Evolutionary conservation across 1,140 invertebrate genomes (phyloP).

Genomic region (Drosophila sp.): DNA sequence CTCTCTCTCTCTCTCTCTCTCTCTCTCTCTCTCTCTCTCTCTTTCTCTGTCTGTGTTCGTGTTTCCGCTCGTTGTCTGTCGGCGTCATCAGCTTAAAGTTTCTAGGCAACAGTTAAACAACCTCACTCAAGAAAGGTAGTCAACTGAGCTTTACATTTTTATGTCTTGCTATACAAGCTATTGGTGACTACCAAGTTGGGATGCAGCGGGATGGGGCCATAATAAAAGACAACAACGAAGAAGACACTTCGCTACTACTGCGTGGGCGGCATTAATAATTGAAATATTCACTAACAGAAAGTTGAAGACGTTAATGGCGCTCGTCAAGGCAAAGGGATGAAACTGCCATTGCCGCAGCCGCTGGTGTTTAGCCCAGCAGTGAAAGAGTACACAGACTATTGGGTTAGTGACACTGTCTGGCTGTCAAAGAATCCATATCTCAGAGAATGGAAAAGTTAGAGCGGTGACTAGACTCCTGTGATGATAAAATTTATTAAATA

Average conservation of each 20-base stretch:
- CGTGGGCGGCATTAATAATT: conserved; percentile 79
- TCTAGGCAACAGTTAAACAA: conserved; percentile 11
- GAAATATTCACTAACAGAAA: conserved; percentile 84
- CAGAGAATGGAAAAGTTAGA: too few species aligned
- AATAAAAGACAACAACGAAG: conserved; percentile 2
- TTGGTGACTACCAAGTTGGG: conserved; percentile 23
- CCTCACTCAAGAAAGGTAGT: conserved; percentile 23
- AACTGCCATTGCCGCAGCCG: conserved; percentile 18
- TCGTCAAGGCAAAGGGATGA: conserved; percentile 52
- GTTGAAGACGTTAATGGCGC: conserved; percentile 82
- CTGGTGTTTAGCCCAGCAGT: conserved; percentile 8
- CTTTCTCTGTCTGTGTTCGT: too few species aligned
- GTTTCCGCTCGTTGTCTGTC: neutral
- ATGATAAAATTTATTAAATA: too few species aligned
- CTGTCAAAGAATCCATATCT: too few species aligned
- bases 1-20: conserved; percentile 15
- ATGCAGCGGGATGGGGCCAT: neutral
- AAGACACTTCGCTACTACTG: conserved; percentile 9
- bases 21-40: conserved; percentile 15
- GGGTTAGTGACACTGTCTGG: too few species aligned
- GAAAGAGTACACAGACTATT: too few species aligned
- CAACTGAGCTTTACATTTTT: conserved; percentile 72
- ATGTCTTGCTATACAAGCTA: conserved; percentile 51
- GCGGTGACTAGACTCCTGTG: too few species aligned
- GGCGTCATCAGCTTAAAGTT: conserved; percentile 71